Percentiles rank a stretch among this genome's conserved stretches.
phyloP scores from a whole-genome alignment of 2,797 vertebrate genomes.

The Pseudomugil gertrudae region DNA sequence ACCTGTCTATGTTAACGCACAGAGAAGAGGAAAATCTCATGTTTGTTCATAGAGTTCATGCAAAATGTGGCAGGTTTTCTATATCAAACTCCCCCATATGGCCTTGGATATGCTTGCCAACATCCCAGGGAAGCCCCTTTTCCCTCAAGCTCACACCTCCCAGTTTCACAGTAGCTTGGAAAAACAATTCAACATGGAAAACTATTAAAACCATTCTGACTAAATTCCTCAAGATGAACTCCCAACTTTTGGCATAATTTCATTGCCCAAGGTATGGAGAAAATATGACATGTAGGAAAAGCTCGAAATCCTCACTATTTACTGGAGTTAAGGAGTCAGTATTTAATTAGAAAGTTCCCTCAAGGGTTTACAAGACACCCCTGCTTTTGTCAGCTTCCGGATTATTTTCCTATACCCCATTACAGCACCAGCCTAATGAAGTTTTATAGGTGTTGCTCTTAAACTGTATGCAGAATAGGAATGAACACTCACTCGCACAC shows the following conservation, averaged over 20 bases:
- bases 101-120: conserved; percentile 62
- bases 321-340: conserved; percentile 66
- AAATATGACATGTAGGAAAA: conserved; percentile 82
- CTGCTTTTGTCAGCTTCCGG: conserved; percentile 74
- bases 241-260: conserved; percentile 69
- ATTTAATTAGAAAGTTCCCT: conserved; percentile 80
- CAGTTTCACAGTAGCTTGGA: conserved; percentile 79
- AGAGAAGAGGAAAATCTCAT: conserved; percentile 23
- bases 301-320: conserved; percentile 71
- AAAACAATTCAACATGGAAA: conserved; percentile 80
- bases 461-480: conserved; percentile 70
- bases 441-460: conserved; percentile 82
- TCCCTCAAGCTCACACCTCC: conserved; percentile 58
- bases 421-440: conserved; percentile 80
- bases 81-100: conserved; percentile 65
- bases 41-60: conserved; percentile 51
- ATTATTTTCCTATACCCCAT: conserved; percentile 77
- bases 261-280: conserved; percentile 76
- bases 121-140: conserved; percentile 79
- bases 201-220: conserved; percentile 78
- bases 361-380: conserved; percentile 76
- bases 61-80: conserved; percentile 51
- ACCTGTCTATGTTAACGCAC: conserved; percentile 34
- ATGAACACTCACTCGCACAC: conserved; percentile 71
- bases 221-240: conserved; percentile 78